Evolutionary conservation across 2,888 invertebrate genomes (phyloP), one percentile per base, ranked within the genome.

Genomic region (Pteria penguin): DNA sequence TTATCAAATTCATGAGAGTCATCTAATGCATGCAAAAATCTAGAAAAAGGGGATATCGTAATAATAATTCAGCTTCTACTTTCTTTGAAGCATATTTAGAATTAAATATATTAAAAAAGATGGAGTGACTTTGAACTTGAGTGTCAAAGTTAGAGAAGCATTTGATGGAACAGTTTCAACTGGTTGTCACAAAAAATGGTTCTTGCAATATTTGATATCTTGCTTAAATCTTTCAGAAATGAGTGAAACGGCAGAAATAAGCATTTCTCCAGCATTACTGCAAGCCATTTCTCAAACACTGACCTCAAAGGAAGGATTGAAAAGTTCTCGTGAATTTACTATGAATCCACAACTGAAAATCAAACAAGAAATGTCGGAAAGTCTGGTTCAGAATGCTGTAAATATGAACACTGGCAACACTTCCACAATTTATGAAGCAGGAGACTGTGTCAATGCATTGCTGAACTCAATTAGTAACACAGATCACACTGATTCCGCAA

Each of bases 251-350:
- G 84, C 80, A 83, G 90, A 90, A 62, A 76, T 90, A 73, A 90
- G 91, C 18, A 91, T 91, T 66, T 91, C 91, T 22, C 91, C 91
- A 67, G 90, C 89, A 24, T 80, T 91, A 29, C 82, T 91, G 33
- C 91, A 91, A 82, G 91, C 90, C 24, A 90, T 91, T 69, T 88
- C 89, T 18, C 89, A 90, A 52, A 89, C 89, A 26, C 71, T 90
- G 4, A 86, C 87, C 55, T 78, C 84, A 1, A 79, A 79, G 27
- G 78, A 78, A 33, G 62, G 29, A 24, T 45, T 31, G 31, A 33
- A 52, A 18, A 60, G 14, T 36, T 24, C 32, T 3, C 52, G 27
- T 54, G 68, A 60, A 65, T 52, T 33, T 45, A 57, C 32, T 33
- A 68, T 73, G 67, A 32, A 73, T 24, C 67, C 73, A 14, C 29